Conservation (phyloP, 2,888 invertebrate genomes). For the Lycia hirtaria region DNA sequence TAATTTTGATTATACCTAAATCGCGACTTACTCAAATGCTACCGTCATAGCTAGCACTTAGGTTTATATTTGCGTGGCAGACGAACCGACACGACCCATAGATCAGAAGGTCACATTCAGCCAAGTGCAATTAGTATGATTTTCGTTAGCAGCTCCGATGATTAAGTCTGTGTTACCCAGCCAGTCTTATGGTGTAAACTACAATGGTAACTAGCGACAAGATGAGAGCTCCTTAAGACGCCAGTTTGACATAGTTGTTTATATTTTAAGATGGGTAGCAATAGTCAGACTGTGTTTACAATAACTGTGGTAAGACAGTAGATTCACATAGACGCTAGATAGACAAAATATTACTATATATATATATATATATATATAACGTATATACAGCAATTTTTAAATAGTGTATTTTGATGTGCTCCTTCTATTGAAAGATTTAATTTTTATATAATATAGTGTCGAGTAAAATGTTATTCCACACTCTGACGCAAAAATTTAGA, state of each 20-base stretch:
- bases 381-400: too few species aligned
- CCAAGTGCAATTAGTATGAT: slow-evolving; percentile 30
- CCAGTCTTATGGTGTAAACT: too few species aligned
- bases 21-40: not conserved
- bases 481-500: not conserved
- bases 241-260: too few species aligned
- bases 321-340: slow-evolving; percentile 19
- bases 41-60: not conserved
- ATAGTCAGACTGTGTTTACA: too few species aligned
- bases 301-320: not conserved
- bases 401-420: slow-evolving; percentile 3
- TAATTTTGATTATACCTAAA: too few species aligned
- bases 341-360: slow-evolving; percentile 18
- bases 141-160: slow-evolving; percentile 13
- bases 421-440: slow-evolving; percentile 13
- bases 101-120: too few species aligned
- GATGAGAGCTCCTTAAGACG: too few species aligned
- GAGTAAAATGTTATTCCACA: slow-evolving; percentile 2
- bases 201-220: too few species aligned
- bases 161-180: too few species aligned
- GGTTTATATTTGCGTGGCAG: not conserved
- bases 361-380: too few species aligned
- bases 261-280: too few species aligned
- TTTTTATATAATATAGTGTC: not conserved
- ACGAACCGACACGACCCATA: too few species aligned